Conservation (phyloP, 2,797 vertebrate genomes). For the Pagetopsis macropterus region DNA sequence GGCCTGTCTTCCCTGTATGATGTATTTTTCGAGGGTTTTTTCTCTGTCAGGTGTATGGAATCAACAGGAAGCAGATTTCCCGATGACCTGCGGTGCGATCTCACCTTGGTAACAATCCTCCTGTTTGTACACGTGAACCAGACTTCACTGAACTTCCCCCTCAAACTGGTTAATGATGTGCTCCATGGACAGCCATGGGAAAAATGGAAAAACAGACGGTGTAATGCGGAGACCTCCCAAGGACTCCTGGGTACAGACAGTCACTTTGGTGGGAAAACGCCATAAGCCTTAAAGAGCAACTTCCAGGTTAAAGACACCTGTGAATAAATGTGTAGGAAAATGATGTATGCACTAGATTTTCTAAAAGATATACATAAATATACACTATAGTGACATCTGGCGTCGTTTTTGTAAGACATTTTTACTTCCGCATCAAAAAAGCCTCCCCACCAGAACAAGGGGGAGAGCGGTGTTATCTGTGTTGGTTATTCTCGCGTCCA, state of each 20-base stretch:
- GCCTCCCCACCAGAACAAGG: too few species aligned
- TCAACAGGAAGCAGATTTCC: constrained; percentile 31
- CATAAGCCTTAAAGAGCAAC: neutral
- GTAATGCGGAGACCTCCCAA: constrained; percentile 5
- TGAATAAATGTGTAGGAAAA: too few species aligned
- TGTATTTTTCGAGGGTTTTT: neutral
- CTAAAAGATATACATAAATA: too few species aligned
- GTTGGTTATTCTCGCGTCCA: too few species aligned
- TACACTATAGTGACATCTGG: too few species aligned
- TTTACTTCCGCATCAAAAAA: too few species aligned
- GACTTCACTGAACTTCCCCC: constrained; percentile 24
- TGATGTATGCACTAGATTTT: too few species aligned
- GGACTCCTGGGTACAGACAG: constrained; percentile 4
- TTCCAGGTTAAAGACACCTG: too few species aligned
- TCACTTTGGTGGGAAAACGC: neutral
- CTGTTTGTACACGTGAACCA: constrained; percentile 18
- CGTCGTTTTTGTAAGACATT: too few species aligned
- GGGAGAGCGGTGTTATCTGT: too few species aligned
- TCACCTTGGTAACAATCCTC: constrained; percentile 30
- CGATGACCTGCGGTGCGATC: constrained; percentile 28
- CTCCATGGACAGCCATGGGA: constrained; percentile 13
- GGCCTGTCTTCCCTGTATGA: constrained; percentile 21
- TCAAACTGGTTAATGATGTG: constrained; percentile 44
- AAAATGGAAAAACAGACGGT: neutral
- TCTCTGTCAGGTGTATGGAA: neutral